Evolutionary conservation across 2,888 invertebrate genomes (phyloP), one percentile per base, ranked within the genome.

Genomic region (Morpho achilles): DNA sequence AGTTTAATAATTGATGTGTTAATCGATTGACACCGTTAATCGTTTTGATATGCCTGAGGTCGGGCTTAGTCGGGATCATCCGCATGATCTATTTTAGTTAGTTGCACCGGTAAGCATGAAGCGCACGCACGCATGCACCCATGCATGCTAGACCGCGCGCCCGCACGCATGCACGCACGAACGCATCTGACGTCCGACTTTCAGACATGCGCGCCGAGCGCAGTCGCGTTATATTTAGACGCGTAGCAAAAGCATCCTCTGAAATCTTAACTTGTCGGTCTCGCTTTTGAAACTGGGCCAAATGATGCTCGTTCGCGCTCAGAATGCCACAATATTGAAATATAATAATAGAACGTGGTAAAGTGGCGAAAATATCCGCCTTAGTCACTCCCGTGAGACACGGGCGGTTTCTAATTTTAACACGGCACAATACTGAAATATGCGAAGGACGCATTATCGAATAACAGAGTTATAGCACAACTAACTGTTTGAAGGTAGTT

Each of bases 201-300:
- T 64, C 72, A 56, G 71, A 65, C 59, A 67, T 65, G 68, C 69
- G 66, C 73, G 62, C 62, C 68, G 48, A 23, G 54, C 47, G 54
- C 54, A 49, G 54, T 69, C 67, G 68, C 63, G 81, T 70, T 88
- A 87, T 84, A 84, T 86, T 87, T 89, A 89, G 89, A 77, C 76
- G 66, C 71, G 73, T 74, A 83, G 79, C 87, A 80, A 85, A 87
- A 87, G 82, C 86, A 85, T 88, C 87, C 86, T 84, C 79, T 79
- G 77, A 84, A 86, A 87, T 82, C 80, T 81, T 79, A 80, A 85
- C 84, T 82, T 85, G 82, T 82, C 82, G 84, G 78, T 84, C 87
- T 82, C 84, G 83, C 84, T 84, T 85, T 90, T 90, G 89, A 90
- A 90, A 83, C 87, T 89, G 89, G 89, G 89, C 89, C 89, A 90